Percentiles rank a stretch among this genome's conserved stretches.
These are phyloP conservation scores for Heterohyrax brucei DNA, from an alignment of 2,797 vertebrate species.

Conservation along the genomic window DNA sequence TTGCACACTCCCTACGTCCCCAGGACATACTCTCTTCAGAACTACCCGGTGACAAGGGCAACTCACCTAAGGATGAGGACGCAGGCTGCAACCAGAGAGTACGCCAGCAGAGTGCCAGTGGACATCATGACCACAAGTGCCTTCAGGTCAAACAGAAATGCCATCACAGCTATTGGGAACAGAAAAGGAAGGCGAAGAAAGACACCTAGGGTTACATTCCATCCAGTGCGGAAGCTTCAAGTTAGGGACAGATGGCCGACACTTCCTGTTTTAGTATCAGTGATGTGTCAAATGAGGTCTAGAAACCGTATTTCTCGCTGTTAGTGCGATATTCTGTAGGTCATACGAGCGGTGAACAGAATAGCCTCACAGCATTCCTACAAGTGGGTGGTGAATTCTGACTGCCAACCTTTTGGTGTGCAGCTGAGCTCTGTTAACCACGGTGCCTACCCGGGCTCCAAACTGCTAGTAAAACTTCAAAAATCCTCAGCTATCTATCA, in stretches of 20 bases:
- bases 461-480: constrained; percentile 25
- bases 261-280: constrained; percentile 16
- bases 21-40: background rate
- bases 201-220: background rate
- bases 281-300: background rate
- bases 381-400: too few relatives aligned
- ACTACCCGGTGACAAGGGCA: background rate
- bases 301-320: constrained; percentile 5
- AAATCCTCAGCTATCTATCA: background rate
- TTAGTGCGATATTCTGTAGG: background rate
- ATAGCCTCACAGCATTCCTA: too few relatives aligned
- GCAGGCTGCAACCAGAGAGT: constrained; percentile 97
- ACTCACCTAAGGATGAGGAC: constrained; percentile 98
- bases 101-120: constrained; percentile 98
- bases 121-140: constrained; percentile 99
- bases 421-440: too few relatives aligned
- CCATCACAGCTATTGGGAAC: constrained; percentile 95
- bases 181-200: background rate
- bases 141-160: constrained; percentile 99
- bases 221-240: background rate
- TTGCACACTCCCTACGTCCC: accelerated
- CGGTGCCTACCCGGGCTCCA: too few relatives aligned
- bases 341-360: background rate
- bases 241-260: background rate
- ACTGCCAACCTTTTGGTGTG: too few relatives aligned